Evolutionary conservation across 2,888 invertebrate species (phyloP).

Genomic region (Chrysodeixis includens): DNA sequence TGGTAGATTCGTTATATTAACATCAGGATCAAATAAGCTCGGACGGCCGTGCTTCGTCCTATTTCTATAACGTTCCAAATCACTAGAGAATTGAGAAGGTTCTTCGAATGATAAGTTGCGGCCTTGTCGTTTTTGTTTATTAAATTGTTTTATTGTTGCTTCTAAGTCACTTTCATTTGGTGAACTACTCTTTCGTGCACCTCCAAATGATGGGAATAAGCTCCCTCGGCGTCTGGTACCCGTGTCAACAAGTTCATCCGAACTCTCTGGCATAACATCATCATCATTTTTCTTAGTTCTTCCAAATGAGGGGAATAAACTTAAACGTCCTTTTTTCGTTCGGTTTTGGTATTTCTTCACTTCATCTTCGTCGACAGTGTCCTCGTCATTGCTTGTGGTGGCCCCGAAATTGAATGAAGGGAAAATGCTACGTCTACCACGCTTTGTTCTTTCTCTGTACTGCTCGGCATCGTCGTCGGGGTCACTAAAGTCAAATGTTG

Average conservation of each 20-base stretch:
- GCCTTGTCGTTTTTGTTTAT: constrained; percentile 74
- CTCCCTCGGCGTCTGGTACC: constrained; percentile 78
- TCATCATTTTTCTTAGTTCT: constrained; percentile 79
- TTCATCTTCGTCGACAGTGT: constrained; percentile 82
- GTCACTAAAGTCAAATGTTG: constrained; percentile 82
- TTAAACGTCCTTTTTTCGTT: constrained; percentile 81
- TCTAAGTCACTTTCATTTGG: constrained; percentile 78
- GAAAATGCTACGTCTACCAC: constrained; percentile 82
- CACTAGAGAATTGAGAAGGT: constrained; percentile 71
- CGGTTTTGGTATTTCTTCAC: constrained; percentile 81
- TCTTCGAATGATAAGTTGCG: constrained; percentile 74
- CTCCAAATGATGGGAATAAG: constrained; percentile 83
- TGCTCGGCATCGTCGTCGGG: constrained; percentile 76
- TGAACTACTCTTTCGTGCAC: constrained; percentile 78
- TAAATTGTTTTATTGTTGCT: constrained; percentile 81
- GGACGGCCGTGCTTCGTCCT: constrained; percentile 80
- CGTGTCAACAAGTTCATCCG: constrained; percentile 82
- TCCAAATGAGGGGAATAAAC: constrained; percentile 83
- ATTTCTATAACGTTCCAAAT: constrained; percentile 80
- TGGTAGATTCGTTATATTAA: constrained; percentile 78
- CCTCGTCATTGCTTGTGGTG: constrained; percentile 75
- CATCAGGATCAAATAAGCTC: constrained; percentile 84
- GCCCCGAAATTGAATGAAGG: constrained; percentile 82
- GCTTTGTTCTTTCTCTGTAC: constrained; percentile 80
- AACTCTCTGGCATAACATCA: constrained; percentile 81